Evolutionary conservation across 53 echinoderm and acorn worm genomes (phyloP), one percentile per base, ranked within the genome.

Genomic region (Patiria pectinifera): DNA sequence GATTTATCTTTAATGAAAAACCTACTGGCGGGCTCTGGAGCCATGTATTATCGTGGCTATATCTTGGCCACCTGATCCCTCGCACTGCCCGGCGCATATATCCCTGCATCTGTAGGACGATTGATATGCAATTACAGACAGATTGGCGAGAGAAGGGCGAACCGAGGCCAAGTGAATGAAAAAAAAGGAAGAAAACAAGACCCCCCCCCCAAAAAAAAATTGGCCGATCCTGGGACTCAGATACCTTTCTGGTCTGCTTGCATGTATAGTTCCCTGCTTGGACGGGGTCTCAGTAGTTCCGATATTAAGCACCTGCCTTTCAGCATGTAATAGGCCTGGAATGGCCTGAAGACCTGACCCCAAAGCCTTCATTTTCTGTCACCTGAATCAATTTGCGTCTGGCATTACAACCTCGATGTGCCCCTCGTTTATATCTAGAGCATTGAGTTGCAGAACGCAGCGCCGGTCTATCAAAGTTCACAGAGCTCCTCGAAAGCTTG

Each of bases 381-480:
- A 90, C 60, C 80, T 80, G 80, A 90, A 90, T 90, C 90, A 90
- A 90, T 90, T 90, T 77, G 46, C 44, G 81, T 80, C 48, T 90
- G 90, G 81, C 90, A 81, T 90, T 90, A 81, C 80, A 47, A 47
- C 48, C 2, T 66, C 6, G 61, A 89, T 89, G 87, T 16, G 75
- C 75, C 48, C 8, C 53, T 53, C 53, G 53, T 53, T 53, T 53
- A 22, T 78, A 87, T 77, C 76, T 35, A 48, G 47, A 47, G 90
- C 81, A 81, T 80, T 69, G 24, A 81, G 80, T 89, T 78, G 89
- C 78, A 78, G 21, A 44, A 76, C 11, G 43, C 43, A 24, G 76
- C 25, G 43, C 76, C 43, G 80, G 47, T 46, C 80, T 45, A 0
- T 79, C 80, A 46, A 79, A 46, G 80, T 79, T 79, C 47, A 14